A percentile compares a stretch with the other conserved stretches of the same genome.
phyloP scores from a whole-genome alignment of 2,888 invertebrate genomes.

The Orthosia incerta region DNA sequence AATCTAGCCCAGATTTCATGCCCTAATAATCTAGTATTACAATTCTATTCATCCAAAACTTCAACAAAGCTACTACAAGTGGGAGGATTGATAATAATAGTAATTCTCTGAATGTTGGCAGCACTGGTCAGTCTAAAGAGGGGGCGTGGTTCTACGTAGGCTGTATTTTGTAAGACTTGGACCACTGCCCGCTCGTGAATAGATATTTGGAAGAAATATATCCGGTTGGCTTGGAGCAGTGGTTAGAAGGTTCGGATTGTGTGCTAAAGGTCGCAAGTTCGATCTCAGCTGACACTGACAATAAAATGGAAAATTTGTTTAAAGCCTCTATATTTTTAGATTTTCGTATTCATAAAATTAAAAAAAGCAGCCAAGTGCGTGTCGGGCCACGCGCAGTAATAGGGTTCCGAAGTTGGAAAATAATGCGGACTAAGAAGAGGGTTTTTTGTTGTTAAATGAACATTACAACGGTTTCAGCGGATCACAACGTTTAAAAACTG shows the following conservation, averaged over 20 bases:
- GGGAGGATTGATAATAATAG: slow-evolving; percentile 39
- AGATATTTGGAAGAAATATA: slow-evolving; percentile 42
- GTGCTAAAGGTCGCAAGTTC: not conserved
- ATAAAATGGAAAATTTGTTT: too few relatives aligned
- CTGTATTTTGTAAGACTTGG: slow-evolving; percentile 51
- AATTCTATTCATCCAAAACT: not conserved
- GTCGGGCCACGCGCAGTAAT: too few relatives aligned
- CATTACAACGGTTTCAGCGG: too few relatives aligned
- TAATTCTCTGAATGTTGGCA: slow-evolving; percentile 50
- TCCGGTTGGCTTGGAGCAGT: not conserved
- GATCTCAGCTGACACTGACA: not conserved
- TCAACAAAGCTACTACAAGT: slow-evolving; percentile 7
- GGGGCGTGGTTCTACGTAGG: slow-evolving; percentile 42
- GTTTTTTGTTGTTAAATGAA: too few relatives aligned
- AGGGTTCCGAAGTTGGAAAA: too few relatives aligned
- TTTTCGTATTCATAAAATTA: too few relatives aligned
- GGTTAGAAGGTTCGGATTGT: not conserved
- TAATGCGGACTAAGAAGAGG: too few relatives aligned
- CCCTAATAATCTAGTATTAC: not conserved
- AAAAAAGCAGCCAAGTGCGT: too few relatives aligned
- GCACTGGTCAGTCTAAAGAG: slow-evolving; percentile 33
- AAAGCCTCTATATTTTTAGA: too few relatives aligned
- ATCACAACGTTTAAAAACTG: too few relatives aligned
- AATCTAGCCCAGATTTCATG: not conserved
- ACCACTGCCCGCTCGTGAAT: slow-evolving; percentile 42